phyloP scores from a whole-genome alignment of 2,113 vertebrate species.

The Toxostoma redivivum region DNA sequence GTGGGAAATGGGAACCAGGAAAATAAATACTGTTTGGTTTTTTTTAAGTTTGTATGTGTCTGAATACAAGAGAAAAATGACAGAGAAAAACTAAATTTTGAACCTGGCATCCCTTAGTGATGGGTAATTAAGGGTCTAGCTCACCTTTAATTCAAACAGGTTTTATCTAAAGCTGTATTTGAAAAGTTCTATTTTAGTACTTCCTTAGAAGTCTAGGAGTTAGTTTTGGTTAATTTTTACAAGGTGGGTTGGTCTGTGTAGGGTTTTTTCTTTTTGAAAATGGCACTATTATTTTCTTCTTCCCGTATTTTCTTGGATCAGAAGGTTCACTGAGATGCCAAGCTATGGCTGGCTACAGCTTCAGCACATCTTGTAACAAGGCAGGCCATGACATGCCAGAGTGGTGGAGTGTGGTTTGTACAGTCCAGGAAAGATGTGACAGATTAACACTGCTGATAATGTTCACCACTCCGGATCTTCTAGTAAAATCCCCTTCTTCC shows the following conservation, averaged over 20 bases:
- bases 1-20: neutral
- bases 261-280: neutral
- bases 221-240: neutral
- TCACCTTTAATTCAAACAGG: neutral
- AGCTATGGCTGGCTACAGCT: constrained; percentile 28
- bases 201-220: neutral
- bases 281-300: constrained; percentile 8
- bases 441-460: constrained; percentile 39
- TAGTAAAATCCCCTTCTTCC: constrained; percentile 24
- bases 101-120: neutral
- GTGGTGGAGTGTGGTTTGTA: constrained; percentile 24
- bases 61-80: neutral
- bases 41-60: neutral
- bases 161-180: neutral
- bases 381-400: constrained; percentile 51
- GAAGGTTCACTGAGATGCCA: constrained; percentile 46
- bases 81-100: neutral
- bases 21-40: neutral
- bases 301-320: constrained; percentile 51
- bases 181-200: neutral
- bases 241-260: neutral
- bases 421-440: constrained; percentile 45
- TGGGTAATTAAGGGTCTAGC: neutral
- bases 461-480: neutral
- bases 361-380: constrained; percentile 46